Conservation (phyloP, 1,140 invertebrate genomes). For the Macrobrachium nipponense region DNA sequence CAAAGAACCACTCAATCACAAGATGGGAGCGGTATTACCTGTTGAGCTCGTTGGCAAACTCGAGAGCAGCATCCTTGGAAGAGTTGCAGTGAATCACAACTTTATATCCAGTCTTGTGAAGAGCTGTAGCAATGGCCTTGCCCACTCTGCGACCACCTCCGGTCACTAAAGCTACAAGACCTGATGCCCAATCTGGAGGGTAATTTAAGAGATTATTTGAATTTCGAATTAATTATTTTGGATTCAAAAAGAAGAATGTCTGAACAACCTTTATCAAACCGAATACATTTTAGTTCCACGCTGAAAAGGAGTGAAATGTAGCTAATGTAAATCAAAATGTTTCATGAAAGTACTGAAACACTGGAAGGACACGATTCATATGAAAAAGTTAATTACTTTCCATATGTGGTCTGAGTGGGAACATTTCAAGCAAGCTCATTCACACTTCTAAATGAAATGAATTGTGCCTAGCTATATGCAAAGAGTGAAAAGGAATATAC, state of each 20-base stretch:
- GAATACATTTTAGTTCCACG: no score
- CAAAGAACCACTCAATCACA: neutral
- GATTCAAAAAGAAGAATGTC: neutral
- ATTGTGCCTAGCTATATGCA: no score
- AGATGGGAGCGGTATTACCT: neutral
- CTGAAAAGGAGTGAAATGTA: no score
- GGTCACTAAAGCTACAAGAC: conserved; percentile 40
- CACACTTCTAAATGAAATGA: no score
- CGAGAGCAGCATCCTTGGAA: conserved; percentile 18
- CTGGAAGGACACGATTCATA: no score
- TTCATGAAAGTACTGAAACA: no score
- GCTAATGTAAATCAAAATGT: no score
- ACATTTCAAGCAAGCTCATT: no score
- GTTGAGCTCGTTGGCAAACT: conserved; percentile 25
- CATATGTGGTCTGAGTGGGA: no score
- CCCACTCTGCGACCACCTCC: conserved; percentile 36
- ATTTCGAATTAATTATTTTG: neutral
- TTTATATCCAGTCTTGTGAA: conserved; percentile 38
- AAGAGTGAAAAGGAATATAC: no score
- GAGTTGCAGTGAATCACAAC: conserved; percentile 39
- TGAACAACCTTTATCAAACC: no score
- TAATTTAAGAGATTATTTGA: neutral
- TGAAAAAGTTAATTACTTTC: no score
- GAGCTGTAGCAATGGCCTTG: conserved; percentile 6
- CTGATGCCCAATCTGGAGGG: neutral